Evolutionary conservation across 2,888 invertebrate genomes (phyloP).

Genomic region (Dilophus febrilis): DNA sequence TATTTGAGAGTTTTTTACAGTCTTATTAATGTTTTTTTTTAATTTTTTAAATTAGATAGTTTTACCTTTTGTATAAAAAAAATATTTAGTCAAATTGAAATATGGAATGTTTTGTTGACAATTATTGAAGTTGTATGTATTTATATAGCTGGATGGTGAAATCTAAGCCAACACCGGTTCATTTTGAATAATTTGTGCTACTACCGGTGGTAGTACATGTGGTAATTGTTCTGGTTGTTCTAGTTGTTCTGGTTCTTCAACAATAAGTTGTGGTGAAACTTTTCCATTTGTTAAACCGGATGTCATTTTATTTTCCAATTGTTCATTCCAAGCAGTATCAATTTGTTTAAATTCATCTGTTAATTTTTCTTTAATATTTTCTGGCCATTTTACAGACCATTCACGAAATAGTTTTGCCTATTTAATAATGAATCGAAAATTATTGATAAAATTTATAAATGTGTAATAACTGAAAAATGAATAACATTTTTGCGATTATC

Average conservation of each 20-base stretch:
- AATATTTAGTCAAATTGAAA: too few species aligned
- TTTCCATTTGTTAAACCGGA: constrained; percentile 5
- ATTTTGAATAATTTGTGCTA: constrained; percentile 15
- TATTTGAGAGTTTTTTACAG: too few species aligned
- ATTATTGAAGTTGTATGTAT: too few species aligned
- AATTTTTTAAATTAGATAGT: too few species aligned
- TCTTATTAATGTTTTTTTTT: too few species aligned
- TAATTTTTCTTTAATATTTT: constrained; percentile 51
- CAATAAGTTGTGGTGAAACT: constrained; percentile 1
- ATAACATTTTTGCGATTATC: too few species aligned
- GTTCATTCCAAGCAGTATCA: constrained; percentile 53
- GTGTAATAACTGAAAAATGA: constrained; percentile 1
- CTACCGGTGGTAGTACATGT: too few species aligned
- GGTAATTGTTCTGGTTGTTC: constrained; percentile 23
- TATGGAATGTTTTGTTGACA: too few species aligned
- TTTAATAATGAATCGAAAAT: constrained; percentile 13
- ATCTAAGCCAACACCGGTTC: constrained; percentile 13
- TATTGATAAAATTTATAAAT: constrained; percentile 1
- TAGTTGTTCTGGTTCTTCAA: constrained; percentile 1
- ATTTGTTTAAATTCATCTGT: constrained; percentile 51
- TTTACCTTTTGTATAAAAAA: too few species aligned
- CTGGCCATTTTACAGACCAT: constrained; percentile 66
- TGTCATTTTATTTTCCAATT: constrained; percentile 37
- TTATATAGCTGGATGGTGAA: too few species aligned
- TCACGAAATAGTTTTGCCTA: constrained; percentile 68